Evolutionary conservation across 1,140 invertebrate genomes (phyloP).

Genomic region (Brachionus paranguensis): DNA sequence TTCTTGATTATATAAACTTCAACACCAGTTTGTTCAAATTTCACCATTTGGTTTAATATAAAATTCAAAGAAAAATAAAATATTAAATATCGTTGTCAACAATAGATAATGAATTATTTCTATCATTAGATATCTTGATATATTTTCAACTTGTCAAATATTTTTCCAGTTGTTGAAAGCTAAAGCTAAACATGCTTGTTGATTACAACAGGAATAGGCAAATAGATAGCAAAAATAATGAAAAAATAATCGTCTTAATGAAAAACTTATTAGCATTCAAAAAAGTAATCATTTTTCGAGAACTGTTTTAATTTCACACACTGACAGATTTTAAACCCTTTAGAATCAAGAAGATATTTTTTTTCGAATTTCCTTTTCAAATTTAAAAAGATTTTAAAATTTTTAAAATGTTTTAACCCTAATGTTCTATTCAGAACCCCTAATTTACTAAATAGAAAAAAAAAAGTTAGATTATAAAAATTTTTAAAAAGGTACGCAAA

Average conservation of each 20-base stretch:
- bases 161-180: not conserved
- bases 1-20: not conserved
- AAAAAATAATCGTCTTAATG: not conserved
- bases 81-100: not conserved
- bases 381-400: not conserved
- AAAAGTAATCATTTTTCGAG: not conserved
- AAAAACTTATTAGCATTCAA: not conserved
- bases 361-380: not conserved
- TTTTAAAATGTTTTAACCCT: not conserved
- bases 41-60: not conserved
- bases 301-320: too few relatives aligned
- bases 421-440: too few relatives aligned
- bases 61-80: not conserved
- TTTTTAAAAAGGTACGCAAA: too few relatives aligned
- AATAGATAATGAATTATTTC: not conserved
- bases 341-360: too few relatives aligned
- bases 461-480: too few relatives aligned
- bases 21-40: not conserved
- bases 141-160: not conserved
- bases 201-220: not conserved
- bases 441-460: too few relatives aligned
- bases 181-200: not conserved
- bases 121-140: not conserved
- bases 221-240: not conserved
- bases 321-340: too few relatives aligned